Evolutionary conservation across 92 coral and sea anemone species (phyloP).

Genomic region (Umimayanthus chanpuru): DNA sequence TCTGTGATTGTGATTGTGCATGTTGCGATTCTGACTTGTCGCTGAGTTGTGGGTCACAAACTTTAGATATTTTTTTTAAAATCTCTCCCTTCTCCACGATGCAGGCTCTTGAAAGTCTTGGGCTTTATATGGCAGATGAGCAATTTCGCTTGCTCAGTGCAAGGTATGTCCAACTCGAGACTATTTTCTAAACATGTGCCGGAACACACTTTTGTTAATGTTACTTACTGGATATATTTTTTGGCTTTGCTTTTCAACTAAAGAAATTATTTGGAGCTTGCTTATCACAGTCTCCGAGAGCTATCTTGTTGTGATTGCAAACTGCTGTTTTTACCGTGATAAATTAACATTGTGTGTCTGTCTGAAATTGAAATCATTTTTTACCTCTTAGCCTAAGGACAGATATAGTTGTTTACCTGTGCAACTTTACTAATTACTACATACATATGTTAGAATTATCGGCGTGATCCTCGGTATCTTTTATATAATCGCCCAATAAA

Average conservation of each 20-base stretch:
- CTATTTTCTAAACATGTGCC: background rate
- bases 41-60: background rate
- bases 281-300: background rate
- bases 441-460: too few species aligned
- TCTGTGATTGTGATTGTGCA: background rate
- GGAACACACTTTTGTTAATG: background rate
- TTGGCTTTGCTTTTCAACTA: background rate
- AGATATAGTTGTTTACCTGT: too few species aligned
- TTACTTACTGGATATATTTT: background rate
- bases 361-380: background rate
- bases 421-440: too few species aligned
- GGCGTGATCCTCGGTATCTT: too few species aligned
- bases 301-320: too few species aligned
- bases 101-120: constrained; percentile 89
- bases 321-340: too few species aligned
- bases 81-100: background rate
- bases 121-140: constrained; percentile 88
- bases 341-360: too few species aligned
- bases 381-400: background rate
- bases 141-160: constrained; percentile 86
- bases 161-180: constrained; percentile 50
- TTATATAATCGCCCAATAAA: background rate
- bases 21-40: background rate
- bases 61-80: background rate
- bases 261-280: background rate